These are phyloP conservation scores for Dryoscopus gambensis DNA, from an alignment of 2,113 vertebrate species.

Conservation along the genomic window DNA sequence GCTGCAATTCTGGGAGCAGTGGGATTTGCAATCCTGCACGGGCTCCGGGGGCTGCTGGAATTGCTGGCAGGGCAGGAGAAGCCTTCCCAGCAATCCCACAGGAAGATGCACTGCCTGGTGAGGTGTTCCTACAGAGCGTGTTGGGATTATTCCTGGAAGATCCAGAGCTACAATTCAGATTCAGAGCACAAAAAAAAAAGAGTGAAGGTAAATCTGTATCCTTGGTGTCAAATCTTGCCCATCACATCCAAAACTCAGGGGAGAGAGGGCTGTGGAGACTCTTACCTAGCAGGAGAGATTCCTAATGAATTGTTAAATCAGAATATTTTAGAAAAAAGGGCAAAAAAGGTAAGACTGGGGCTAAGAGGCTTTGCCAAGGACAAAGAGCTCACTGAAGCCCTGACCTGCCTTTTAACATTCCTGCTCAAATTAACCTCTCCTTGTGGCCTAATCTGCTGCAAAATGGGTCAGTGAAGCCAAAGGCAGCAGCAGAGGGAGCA, in stretches of 20 bases:
- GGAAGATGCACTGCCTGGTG: background rate
- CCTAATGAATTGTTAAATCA: background rate
- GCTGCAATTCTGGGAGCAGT: background rate
- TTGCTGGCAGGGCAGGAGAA: background rate
- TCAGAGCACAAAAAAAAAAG: no score
- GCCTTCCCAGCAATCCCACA: background rate
- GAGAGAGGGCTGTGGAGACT: background rate
- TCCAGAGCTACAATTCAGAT: background rate
- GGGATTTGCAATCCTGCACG: background rate
- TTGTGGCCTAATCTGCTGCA: background rate
- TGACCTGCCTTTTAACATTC: background rate
- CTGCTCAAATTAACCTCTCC: background rate
- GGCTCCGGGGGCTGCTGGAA: background rate
- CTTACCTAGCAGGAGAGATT: background rate
- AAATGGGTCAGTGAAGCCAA: background rate
- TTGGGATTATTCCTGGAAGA: background rate
- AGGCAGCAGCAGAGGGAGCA: background rate
- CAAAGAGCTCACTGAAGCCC: background rate
- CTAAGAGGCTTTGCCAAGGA: background rate
- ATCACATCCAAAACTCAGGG: background rate
- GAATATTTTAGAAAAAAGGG: background rate
- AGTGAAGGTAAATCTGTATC: background rate
- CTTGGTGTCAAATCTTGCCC: background rate
- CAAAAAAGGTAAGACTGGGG: background rate
- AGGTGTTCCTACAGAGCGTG: background rate